Conservation (phyloP, 2,797 vertebrate genomes). For the Poecilia gillii region DNA sequence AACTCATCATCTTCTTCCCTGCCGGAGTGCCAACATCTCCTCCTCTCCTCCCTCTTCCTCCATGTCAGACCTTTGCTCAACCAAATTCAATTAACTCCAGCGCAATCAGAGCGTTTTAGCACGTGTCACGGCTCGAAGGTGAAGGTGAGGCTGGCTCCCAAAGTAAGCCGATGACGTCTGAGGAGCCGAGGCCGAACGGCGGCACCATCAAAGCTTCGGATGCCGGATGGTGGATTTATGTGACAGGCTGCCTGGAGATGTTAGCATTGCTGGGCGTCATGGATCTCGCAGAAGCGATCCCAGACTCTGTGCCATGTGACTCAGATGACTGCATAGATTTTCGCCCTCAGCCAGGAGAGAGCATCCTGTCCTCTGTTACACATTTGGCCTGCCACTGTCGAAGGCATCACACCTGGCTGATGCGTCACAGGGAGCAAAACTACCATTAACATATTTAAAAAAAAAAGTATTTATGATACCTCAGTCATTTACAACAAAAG, state of each 20-base stretch:
- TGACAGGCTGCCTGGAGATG: slow-evolving; percentile 78
- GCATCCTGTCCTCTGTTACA: slow-evolving; percentile 49
- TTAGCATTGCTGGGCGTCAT: slow-evolving; percentile 68
- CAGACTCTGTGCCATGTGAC: slow-evolving; percentile 50
- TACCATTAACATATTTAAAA: too few species aligned
- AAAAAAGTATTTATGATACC: not conserved
- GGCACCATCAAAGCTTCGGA: slow-evolving; percentile 55
- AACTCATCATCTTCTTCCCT: slow-evolving; percentile 71
- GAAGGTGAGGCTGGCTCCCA: slow-evolving; percentile 57
- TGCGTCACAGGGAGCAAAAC: not conserved
- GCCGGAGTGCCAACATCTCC: slow-evolving; percentile 51
- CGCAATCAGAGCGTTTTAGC: slow-evolving; percentile 66
- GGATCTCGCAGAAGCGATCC: slow-evolving; percentile 34
- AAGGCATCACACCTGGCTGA: slow-evolving; percentile 49
- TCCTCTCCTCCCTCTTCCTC: slow-evolving; percentile 32
- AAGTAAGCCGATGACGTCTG: slow-evolving; percentile 43
- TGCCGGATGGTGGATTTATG: slow-evolving; percentile 70
- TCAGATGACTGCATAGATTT: slow-evolving; percentile 18
- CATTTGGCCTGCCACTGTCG: slow-evolving; percentile 46
- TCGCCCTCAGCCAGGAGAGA: slow-evolving; percentile 25
- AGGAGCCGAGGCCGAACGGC: slow-evolving; percentile 49
- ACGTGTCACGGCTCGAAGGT: slow-evolving; percentile 49
- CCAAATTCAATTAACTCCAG: slow-evolving; percentile 68
- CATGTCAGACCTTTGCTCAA: slow-evolving; percentile 45
- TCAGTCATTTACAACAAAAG: not conserved